These are phyloP conservation scores for Onthophagus sagittarius DNA, from an alignment of 2,888 invertebrate genomes.

Conservation along the genomic window DNA sequence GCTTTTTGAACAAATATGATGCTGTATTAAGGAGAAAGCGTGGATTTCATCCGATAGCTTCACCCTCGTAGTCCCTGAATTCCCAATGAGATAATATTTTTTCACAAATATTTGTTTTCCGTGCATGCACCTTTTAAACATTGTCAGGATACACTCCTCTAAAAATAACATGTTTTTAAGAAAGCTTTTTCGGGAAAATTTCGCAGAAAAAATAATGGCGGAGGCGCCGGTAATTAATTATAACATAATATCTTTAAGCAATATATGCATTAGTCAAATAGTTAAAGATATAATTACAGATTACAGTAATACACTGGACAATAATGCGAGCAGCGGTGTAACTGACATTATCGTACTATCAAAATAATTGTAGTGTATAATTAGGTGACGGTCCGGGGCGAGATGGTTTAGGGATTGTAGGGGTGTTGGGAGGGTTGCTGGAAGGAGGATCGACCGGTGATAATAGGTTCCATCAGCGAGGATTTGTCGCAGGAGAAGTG, in stretches of 20 bases:
- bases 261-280: neutral
- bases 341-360: conserved; percentile 18
- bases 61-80: neutral
- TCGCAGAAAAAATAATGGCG: neutral
- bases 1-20: neutral
- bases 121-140: neutral
- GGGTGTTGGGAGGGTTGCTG: conserved; percentile 15
- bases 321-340: neutral
- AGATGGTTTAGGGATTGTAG: conserved; percentile 25
- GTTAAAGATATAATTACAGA: neutral
- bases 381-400: conserved; percentile 23
- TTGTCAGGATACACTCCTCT: neutral
- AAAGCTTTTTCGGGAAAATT: neutral
- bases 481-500: conserved; percentile 41
- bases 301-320: neutral
- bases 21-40: neutral
- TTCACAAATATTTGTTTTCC: neutral
- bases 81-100: neutral
- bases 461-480: conserved; percentile 43
- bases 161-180: neutral
- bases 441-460: conserved; percentile 38
- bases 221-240: neutral
- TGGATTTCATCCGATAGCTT: neutral
- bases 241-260: neutral
- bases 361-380: conserved; percentile 30